Evolutionary conservation across 1,140 invertebrate genomes (phyloP).

Genomic region (Leptestheria dahalacensis): DNA sequence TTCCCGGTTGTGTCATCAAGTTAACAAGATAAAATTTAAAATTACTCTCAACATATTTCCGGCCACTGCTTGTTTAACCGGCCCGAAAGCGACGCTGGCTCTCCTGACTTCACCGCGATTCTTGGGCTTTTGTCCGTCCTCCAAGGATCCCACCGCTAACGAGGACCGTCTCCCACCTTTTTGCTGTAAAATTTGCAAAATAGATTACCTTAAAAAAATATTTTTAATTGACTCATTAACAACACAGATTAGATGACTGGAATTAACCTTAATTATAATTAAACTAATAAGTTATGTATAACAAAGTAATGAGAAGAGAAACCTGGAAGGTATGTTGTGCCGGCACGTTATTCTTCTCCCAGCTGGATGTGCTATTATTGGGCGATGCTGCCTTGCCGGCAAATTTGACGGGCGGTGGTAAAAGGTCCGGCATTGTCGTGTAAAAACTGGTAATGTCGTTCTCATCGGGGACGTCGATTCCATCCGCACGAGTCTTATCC

Average conservation of each 20-base stretch:
- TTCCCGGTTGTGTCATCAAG: too few species aligned
- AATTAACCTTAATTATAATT: too few species aligned
- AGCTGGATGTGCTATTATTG: background rate
- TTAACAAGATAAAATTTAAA: too few species aligned
- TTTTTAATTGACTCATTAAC: too few species aligned
- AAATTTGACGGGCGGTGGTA: background rate
- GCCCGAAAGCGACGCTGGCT: background rate
- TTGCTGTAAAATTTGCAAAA: background rate
- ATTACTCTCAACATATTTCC: background rate
- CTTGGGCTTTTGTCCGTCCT: background rate
- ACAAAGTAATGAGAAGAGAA: background rate
- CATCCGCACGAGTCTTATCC: background rate
- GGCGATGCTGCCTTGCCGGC: background rate
- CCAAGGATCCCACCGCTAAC: background rate
- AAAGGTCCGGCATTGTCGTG: background rate
- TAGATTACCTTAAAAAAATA: background rate
- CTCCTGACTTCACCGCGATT: background rate
- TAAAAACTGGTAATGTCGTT: background rate
- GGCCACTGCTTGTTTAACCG: background rate
- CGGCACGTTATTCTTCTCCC: background rate
- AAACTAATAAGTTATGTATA: background rate
- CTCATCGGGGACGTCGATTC: background rate
- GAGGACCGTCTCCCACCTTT: background rate
- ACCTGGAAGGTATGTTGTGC: background rate
- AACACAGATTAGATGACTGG: too few species aligned